Base-by-base conservation (phyloP, 2,888 invertebrate species). In the Papilio demoleus region DNA sequence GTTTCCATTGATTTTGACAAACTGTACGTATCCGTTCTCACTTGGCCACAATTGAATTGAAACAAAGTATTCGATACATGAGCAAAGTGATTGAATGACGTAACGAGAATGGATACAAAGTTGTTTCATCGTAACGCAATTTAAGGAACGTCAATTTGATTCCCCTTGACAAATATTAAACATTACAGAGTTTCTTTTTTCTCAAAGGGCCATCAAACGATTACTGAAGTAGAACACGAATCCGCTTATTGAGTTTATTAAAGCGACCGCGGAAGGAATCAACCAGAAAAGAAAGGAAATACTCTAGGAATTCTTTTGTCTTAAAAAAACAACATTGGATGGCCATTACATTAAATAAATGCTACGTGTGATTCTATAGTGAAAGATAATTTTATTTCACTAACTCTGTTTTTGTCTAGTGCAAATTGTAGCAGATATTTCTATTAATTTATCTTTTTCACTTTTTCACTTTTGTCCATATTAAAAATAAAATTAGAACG, bases 171-270 rank as follows among this genome's bases (percentile, higher is more conserved):
- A 68, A 68, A 68, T 68, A 68, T 64, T 64, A 64, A 65, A 58
- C 40, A 65, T 68, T 47, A 50, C 64, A 31, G 47, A 60, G 68
- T 59, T 68, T 47, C 38, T 50, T 68, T 68, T 65, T 60, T 60
- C 64, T 68, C 59, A 65, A 65, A 68, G 64, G 60, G 68, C 68
- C 64, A 68, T 68, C 68, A 65, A 68, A 66, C 61, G 70, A 73
- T 75, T 71, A 70, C 56, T 68, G 68, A 65, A 72, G 66, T 68
- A 65, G 72, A 72, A 71, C 66, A 70, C 65, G 68, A 70, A 71
- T 73, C 71, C 63, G 70, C 72, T 74, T 74, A 73, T 72, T 71
- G 70, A 70, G 70, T 76, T 73, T 76, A 73, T 72, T 71, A 73
- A 71, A 66, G 64, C 64, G 59, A 65, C 64, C 64, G 64, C 64